Percentiles rank a stretch among this genome's conserved stretches.
phyloP scores from a whole-genome alignment of 2,797 vertebrate species.

The Notamacropus eugenii region DNA sequence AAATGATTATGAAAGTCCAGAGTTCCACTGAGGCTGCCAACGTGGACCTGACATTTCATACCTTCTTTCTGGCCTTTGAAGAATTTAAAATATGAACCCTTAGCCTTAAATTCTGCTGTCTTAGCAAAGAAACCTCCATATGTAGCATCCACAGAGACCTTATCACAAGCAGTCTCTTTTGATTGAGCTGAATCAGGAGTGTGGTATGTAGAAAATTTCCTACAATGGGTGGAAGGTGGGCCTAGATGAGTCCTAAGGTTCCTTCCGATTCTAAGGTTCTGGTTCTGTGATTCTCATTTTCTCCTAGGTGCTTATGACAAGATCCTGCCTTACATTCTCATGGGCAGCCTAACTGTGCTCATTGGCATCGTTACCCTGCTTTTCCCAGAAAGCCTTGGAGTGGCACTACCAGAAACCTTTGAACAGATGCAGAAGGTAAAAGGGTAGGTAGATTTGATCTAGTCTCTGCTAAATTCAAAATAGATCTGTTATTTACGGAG shows the following conservation, averaged over 20 bases:
- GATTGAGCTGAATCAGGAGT: not conserved
- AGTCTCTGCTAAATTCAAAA: not conserved
- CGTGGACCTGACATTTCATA: conserved; percentile 6
- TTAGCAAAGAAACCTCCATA: not conserved
- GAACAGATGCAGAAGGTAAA: conserved; percentile 91
- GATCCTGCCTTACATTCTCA: conserved; percentile 92
- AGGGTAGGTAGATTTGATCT: conserved; percentile 84
- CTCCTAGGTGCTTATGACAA: conserved; percentile 89
- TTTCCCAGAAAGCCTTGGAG: conserved; percentile 92
- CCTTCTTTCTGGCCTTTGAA: conserved; percentile 31
- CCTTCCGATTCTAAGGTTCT: not conserved
- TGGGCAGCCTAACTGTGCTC: conserved; percentile 90
- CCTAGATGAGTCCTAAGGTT: not conserved
- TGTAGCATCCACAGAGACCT: not conserved
- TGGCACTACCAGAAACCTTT: conserved; percentile 91
- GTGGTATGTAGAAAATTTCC: not conserved
- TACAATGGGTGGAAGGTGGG: not conserved
- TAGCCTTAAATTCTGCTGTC: not conserved
- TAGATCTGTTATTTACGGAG: not conserved
- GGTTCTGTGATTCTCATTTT: conserved; percentile 14
- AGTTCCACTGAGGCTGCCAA: not conserved
- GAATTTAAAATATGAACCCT: conserved; percentile 13
- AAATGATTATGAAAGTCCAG: conserved; percentile 29
- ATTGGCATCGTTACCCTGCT: conserved; percentile 91
- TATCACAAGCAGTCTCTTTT: not conserved